Percentiles rank a stretch among this genome's conserved stretches.
Evolutionary conservation across 2,888 invertebrate species (phyloP).

Genomic region (Geophilus truncorum): DNA sequence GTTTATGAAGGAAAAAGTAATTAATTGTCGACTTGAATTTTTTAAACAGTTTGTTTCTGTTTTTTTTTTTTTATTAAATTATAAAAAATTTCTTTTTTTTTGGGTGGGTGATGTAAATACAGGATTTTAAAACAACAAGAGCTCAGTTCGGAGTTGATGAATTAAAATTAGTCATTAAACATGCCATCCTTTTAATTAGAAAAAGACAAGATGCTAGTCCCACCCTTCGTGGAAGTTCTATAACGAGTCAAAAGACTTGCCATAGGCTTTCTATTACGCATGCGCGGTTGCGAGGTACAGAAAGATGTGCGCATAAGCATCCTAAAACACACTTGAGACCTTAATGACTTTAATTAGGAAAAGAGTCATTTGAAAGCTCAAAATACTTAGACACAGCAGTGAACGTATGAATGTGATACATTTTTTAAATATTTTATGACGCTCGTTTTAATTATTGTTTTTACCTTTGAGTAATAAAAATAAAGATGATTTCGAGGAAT

Average conservation of each 20-base stretch:
- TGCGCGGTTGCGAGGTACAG: neutral
- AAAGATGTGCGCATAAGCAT: neutral
- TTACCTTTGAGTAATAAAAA: neutral
- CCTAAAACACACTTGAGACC: slow-evolving; percentile 20
- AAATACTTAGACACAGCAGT: neutral
- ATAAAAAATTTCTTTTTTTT: neutral
- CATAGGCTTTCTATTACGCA: neutral
- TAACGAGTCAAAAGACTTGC: neutral
- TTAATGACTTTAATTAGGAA: slow-evolving; percentile 30
- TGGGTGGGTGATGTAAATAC: neutral
- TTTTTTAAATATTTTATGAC: neutral
- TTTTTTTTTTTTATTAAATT: neutral
- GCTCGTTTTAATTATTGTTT: neutral
- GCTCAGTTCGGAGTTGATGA: neutral
- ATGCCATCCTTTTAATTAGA: slow-evolving; percentile 6
- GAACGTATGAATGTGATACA: slow-evolving; percentile 21
- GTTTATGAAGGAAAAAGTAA: neutral
- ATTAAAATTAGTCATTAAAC: slow-evolving; percentile 5
- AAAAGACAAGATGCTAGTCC: neutral
- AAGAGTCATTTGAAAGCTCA: slow-evolving; percentile 27
- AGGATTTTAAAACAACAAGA: neutral
- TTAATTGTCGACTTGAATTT: neutral
- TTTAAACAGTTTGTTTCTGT: neutral
- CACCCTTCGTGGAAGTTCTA: neutral
- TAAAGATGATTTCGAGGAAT: neutral